Conservation (phyloP, 2,797 vertebrate genomes). For the Chaetodon trifasciatus region DNA sequence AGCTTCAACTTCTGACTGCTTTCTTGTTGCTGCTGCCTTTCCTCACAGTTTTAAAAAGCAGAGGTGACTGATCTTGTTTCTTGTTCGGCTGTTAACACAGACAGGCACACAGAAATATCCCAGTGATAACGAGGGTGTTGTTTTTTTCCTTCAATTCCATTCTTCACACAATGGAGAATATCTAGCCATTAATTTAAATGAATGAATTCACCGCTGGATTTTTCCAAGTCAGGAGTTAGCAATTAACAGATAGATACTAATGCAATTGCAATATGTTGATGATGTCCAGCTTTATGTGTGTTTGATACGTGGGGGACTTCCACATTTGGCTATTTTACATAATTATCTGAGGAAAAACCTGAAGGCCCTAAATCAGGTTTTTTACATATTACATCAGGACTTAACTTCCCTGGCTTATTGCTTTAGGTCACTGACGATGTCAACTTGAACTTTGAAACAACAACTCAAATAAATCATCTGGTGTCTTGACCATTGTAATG, state of each 20-base stretch:
- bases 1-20: constrained; percentile 7
- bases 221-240: background rate
- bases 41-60: constrained; percentile 6
- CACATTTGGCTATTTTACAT: too few relatives aligned
- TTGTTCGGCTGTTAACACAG: constrained; percentile 5
- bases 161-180: background rate
- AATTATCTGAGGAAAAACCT: too few relatives aligned
- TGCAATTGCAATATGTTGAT: background rate
- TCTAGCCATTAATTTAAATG: background rate
- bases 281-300: background rate
- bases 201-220: background rate
- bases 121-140: background rate
- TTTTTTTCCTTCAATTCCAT: background rate
- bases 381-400: background rate
- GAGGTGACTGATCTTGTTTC: background rate
- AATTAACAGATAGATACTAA: background rate
- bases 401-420: background rate
- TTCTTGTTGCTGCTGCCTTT: constrained; percentile 5
- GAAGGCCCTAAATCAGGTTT: background rate
- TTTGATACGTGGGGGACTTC: background rate
- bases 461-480: background rate
- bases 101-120: background rate
- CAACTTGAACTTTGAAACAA: too few relatives aligned
- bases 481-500: background rate
- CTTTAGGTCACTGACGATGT: background rate